phyloP scores from a whole-genome alignment of 2,888 invertebrate genomes.

The Xylota segnis region DNA sequence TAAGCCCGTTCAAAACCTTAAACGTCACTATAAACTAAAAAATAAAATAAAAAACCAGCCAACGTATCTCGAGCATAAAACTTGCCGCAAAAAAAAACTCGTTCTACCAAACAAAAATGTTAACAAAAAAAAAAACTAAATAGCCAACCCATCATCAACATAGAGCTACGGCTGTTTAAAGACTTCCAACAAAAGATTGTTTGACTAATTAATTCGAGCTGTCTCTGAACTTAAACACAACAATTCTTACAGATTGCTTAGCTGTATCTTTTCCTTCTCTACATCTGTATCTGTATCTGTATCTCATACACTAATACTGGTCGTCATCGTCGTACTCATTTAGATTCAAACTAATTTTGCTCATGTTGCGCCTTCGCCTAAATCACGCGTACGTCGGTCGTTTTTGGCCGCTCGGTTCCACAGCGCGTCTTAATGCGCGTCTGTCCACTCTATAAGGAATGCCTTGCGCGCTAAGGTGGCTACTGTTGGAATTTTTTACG shows the following conservation, averaged over 20 bases:
- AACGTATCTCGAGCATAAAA: conserved; percentile 27
- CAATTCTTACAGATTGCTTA: conserved; percentile 4
- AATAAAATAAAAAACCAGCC: conserved; percentile 2
- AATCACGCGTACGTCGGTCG: conserved; percentile 20
- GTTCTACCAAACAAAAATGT: conserved; percentile 15
- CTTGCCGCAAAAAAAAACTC: conserved; percentile 25
- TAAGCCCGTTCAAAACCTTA: neutral
- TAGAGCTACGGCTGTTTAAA: conserved; percentile 42
- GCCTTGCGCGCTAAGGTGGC: conserved; percentile 52
- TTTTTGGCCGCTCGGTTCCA: neutral
- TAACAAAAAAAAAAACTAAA: conserved; percentile 33
- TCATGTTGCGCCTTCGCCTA: conserved; percentile 39
- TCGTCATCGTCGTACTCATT: conserved; percentile 22
- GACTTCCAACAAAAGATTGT: conserved; percentile 52
- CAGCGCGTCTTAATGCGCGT: neutral
- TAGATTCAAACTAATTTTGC: conserved; percentile 63
- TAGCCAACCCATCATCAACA: conserved; percentile 53
- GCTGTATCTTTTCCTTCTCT: conserved; percentile 16
- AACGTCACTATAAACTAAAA: conserved; percentile 2
- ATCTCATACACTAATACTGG: conserved; percentile 23
- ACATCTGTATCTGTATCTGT: conserved; percentile 1
- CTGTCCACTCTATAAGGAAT: conserved; percentile 29
- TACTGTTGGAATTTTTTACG: conserved; percentile 75
- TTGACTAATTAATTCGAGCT: conserved; percentile 62
- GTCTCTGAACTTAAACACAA: conserved; percentile 44